Evolutionary conservation across 1,140 invertebrate genomes (phyloP), one percentile per base, ranked within the genome.

Genomic region (Zaprionus taronus): DNA sequence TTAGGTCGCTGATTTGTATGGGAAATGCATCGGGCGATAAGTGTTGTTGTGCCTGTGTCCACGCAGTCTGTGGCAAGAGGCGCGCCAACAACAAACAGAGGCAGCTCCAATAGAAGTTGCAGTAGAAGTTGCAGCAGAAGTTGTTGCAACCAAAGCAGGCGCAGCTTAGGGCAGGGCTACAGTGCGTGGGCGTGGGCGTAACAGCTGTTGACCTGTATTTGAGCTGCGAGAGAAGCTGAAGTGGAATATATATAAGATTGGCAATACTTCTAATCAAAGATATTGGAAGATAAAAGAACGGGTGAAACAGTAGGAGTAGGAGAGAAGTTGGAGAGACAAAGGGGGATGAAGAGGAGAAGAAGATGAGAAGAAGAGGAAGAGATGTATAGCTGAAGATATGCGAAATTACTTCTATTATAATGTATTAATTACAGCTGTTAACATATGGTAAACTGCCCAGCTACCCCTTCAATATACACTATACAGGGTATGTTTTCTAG

Each of bases 1-100:
- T 77, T 77, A 77, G 69, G 56, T 2, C 73, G 38, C 22, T 67
- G 74, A 77, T 77, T 77, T 77, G 74, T 72, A 77, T 77, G 74
- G 63, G 70, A 77, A 72, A 67, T 66, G 47, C 73, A 71, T 49
- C n/a, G 55, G 26, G 2, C 28, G 28, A 24, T 4, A 44, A n/a
- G 38, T 36, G 22, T 44, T n/a, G 22, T 61, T 62, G 17, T 31
- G 34, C 11, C 38, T 57, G 38, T 28, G 57, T 26, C 57, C 65
- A 68, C 57, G 65, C 57, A 69, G 14, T 44, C n/a, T 61, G 34
- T 11, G 4, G 11, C 53, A 15, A 31, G n/a, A 44, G 20, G 64
- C 24, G 44, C 26, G 53, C 47, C 20, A 72, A 63, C 60, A 47
- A 28, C 60, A 62, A 62, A 63, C 38, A 44, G n/a, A 14, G 31